Evolutionary conservation across 1,140 invertebrate species (phyloP).

Genomic region (Drosophila punjabiensis): DNA sequence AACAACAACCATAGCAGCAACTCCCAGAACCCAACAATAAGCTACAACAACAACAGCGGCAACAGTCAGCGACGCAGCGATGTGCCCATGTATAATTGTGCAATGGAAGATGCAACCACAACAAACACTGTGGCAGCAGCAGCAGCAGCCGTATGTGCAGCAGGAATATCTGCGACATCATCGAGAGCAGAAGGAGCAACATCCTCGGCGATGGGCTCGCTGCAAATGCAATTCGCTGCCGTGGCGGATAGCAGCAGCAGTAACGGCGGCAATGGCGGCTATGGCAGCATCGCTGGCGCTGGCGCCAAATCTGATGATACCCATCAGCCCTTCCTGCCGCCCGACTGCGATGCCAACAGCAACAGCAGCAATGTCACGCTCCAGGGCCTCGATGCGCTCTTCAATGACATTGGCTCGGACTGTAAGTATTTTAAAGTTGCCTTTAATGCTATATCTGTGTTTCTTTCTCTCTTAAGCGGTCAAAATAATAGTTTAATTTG

Average conservation of each 20-base stretch:
- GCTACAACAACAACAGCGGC: slow-evolving; percentile 28
- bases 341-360: slow-evolving; percentile 67
- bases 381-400: slow-evolving; percentile 67
- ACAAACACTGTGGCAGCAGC: slow-evolving; percentile 20
- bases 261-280: slow-evolving; percentile 38
- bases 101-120: slow-evolving; percentile 60
- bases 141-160: background rate
- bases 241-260: slow-evolving; percentile 76
- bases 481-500: slow-evolving; percentile 1
- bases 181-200: slow-evolving; percentile 15
- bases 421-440: slow-evolving; percentile 55
- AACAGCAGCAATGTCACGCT: slow-evolving; percentile 62
- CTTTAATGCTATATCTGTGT: no score
- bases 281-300: slow-evolving; percentile 66
- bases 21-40: slow-evolving; percentile 38
- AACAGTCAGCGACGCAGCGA: slow-evolving; percentile 48
- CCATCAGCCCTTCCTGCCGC: slow-evolving; percentile 58
- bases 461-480: background rate
- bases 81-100: slow-evolving; percentile 53
- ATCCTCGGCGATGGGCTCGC: slow-evolving; percentile 71
- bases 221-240: slow-evolving; percentile 85
- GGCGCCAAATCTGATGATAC: slow-evolving; percentile 62
- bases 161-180: slow-evolving; percentile 5
- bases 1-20: slow-evolving; percentile 39
- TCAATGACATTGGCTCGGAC: slow-evolving; percentile 63